phyloP scores from a whole-genome alignment of 2,797 vertebrate species.

The Cyclopterus lumpus region DNA sequence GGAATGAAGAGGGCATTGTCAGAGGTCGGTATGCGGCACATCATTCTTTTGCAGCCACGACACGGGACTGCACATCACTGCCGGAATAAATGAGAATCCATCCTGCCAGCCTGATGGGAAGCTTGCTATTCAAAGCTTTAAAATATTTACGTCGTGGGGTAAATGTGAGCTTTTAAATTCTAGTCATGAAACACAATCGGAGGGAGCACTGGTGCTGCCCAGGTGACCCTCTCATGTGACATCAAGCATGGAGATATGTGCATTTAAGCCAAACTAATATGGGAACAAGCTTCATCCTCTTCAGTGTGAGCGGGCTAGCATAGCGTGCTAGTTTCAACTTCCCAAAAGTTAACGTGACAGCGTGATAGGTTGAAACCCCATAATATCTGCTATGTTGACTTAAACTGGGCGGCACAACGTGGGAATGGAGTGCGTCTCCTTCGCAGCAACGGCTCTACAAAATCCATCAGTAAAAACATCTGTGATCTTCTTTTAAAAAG shows the following conservation, averaged over 20 bases:
- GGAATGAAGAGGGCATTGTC: conserved; percentile 67
- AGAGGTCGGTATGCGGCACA: conserved; percentile 11
- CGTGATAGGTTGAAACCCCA: too few relatives aligned
- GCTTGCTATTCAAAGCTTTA: background rate
- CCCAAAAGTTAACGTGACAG: too few relatives aligned
- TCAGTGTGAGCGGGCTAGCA: background rate
- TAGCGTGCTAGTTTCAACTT: background rate
- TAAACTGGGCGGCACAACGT: too few relatives aligned
- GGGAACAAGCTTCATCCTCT: background rate
- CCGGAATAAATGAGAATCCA: conserved; percentile 9
- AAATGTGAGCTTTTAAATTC: background rate
- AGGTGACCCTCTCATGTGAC: background rate
- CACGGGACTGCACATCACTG: background rate
- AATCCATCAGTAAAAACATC: background rate
- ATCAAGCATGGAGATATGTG: background rate
- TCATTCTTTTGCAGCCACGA: conserved; percentile 45
- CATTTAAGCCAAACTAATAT: background rate
- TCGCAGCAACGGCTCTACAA: background rate
- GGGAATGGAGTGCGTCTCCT: background rate
- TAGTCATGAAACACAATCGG: too few relatives aligned
- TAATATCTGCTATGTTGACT: too few relatives aligned
- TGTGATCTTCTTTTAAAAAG: background rate
- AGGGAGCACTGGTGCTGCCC: background rate
- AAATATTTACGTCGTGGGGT: background rate
- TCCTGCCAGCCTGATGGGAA: background rate